Percentiles rank a stretch among this genome's conserved stretches.
Conservation (phyloP, 2,113 vertebrate genomes). For the Abramis brama region DNA sequence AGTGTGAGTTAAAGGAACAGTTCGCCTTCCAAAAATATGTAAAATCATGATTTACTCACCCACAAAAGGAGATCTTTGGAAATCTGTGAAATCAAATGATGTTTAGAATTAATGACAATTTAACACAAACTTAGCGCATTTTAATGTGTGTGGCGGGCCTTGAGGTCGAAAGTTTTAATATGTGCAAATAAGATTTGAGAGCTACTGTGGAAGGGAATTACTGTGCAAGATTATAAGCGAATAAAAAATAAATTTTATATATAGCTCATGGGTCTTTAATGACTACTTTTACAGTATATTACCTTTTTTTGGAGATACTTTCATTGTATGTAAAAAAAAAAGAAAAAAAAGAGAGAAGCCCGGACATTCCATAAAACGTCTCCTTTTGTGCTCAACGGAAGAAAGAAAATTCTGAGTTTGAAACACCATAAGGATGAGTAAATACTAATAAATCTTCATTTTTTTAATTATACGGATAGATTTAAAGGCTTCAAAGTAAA, state of each 20-base stretch:
- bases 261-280: background rate
- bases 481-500: too few relatives aligned
- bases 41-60: too few relatives aligned
- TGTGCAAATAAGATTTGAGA: too few relatives aligned
- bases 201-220: too few relatives aligned
- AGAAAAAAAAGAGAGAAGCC: background rate
- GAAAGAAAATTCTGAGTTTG: background rate
- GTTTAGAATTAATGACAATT: background rate
- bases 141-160: too few relatives aligned
- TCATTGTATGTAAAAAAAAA: background rate
- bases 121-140: background rate
- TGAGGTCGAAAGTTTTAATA: too few relatives aligned
- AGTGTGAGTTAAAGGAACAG: too few relatives aligned
- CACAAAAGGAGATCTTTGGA: too few relatives aligned
- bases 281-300: background rate
- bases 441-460: background rate
- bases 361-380: background rate
- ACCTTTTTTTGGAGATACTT: background rate
- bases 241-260: too few relatives aligned
- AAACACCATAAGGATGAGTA: background rate
- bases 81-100: background rate
- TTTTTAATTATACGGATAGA: background rate
- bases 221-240: too few relatives aligned
- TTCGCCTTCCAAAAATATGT: too few relatives aligned
- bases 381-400: background rate